A percentile compares a stretch with the other conserved stretches of the same genome.
Conservation (phyloP, 2,888 invertebrate genomes). For the Yponomeuta evonymella region DNA sequence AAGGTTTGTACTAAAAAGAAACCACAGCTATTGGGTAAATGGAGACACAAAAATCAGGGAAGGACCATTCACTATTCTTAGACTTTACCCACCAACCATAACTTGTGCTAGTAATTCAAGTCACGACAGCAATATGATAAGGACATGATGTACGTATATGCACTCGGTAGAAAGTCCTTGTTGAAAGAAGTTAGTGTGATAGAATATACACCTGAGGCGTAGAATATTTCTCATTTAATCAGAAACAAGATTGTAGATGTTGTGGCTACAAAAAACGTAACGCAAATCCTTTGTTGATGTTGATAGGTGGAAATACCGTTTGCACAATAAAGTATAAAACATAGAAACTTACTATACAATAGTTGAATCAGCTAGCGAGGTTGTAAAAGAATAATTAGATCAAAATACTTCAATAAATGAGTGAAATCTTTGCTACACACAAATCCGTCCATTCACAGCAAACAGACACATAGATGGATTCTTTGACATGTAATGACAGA, state of each 20-base stretch:
- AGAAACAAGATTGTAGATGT: background rate
- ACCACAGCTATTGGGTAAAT: background rate
- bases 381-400: background rate
- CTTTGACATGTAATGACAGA: background rate
- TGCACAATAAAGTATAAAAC: background rate
- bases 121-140: no score
- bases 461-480: background rate
- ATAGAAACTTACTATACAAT: background rate
- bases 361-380: background rate
- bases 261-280: background rate
- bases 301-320: background rate
- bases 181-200: no score
- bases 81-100: no score
- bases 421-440: no score
- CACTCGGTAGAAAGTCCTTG: no score
- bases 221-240: background rate
- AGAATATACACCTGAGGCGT: background rate
- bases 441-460: background rate
- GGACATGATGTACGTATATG: no score
- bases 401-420: no score
- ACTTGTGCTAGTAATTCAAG: no score
- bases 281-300: background rate
- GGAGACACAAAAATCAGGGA: no score
- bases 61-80: no score
- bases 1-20: background rate